Evolutionary conservation across 2,888 invertebrate species (phyloP).

Genomic region (Nudaria mundana): DNA sequence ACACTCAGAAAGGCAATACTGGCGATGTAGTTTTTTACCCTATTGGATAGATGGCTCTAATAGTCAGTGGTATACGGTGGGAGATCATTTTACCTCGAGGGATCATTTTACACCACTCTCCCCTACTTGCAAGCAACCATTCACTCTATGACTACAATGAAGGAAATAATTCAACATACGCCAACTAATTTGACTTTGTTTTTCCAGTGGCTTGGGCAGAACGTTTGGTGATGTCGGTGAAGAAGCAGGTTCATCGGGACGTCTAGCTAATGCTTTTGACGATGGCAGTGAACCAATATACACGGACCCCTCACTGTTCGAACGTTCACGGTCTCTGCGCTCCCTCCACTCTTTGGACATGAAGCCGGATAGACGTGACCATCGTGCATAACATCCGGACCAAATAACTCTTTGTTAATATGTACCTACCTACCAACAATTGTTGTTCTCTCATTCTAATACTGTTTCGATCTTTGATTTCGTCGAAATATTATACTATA

Average conservation of each 20-base stretch:
- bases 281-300: constrained; percentile 97
- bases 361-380: constrained; percentile 71
- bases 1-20: too few relatives aligned
- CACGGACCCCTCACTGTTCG: constrained; percentile 94
- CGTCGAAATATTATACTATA: neutral
- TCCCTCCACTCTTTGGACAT: constrained; percentile 84
- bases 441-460: too few relatives aligned
- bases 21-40: too few relatives aligned
- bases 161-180: too few relatives aligned
- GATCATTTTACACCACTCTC: too few relatives aligned
- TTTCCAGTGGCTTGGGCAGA: constrained; percentile 66
- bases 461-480: neutral
- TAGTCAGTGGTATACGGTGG: too few relatives aligned
- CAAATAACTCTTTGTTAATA: constrained; percentile 12
- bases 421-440: too few relatives aligned
- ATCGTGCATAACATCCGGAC: constrained; percentile 49
- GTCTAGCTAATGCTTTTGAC: constrained; percentile 83
- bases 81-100: too few relatives aligned
- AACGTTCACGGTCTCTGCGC: constrained; percentile 88
- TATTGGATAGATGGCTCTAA: too few relatives aligned
- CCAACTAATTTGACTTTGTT: constrained; percentile 4
- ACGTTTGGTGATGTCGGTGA: constrained; percentile 69
- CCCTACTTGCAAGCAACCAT: too few relatives aligned
- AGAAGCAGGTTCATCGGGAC: constrained; percentile 73
- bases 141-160: too few relatives aligned